These are phyloP conservation scores for Spizella passerina DNA, from an alignment of 2,797 vertebrate species.

Conservation along the genomic window DNA sequence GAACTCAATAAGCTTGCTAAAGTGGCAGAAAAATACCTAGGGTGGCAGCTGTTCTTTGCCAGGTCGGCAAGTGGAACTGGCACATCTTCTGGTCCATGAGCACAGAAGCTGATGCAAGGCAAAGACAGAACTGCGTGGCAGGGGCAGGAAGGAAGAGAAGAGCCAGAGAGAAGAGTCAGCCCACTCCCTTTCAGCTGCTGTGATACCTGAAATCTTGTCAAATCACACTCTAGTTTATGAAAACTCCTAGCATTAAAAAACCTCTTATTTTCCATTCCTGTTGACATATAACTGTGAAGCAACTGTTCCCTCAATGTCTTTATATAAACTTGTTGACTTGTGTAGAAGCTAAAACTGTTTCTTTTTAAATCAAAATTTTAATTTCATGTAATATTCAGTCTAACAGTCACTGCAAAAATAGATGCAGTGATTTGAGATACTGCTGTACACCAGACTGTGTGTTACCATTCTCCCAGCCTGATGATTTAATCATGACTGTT, in stretches of 20 bases:
- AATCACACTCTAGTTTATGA: background rate
- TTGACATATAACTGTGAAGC: background rate
- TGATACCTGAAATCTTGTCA: background rate
- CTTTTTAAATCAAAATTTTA: background rate
- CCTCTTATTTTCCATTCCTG: background rate
- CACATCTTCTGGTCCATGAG: background rate
- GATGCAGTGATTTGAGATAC: background rate
- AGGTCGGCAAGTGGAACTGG: background rate
- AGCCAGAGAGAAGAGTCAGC: background rate
- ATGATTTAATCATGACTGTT: background rate
- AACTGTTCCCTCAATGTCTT: background rate
- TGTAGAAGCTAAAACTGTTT: background rate
- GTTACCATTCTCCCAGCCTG: background rate
- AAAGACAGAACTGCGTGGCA: background rate
- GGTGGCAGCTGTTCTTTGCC: background rate
- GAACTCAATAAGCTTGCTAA: background rate
- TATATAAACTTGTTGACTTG: background rate
- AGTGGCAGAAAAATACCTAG: background rate
- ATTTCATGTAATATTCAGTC: background rate
- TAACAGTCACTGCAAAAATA: conserved; percentile 20
- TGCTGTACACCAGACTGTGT: background rate
- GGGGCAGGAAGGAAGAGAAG: background rate
- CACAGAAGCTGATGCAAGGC: background rate
- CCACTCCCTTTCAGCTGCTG: background rate
- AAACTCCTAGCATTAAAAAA: background rate